Evolutionary conservation across 2,113 vertebrate genomes (phyloP), one percentile per base, ranked within the genome.

Genomic region (Cygnus buccinator): DNA sequence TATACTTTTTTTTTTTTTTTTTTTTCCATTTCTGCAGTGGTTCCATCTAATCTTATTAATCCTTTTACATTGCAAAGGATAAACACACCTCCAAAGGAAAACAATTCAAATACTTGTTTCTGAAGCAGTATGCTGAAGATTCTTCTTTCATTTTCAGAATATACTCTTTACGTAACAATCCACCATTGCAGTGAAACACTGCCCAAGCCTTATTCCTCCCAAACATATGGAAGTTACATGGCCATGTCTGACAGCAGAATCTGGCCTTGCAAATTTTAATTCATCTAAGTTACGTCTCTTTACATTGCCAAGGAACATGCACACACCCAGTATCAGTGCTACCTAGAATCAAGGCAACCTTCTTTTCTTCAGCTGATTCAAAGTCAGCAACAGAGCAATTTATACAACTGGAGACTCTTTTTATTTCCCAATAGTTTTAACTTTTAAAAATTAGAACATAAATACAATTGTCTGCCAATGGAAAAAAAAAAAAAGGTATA

Each of bases 51-150:
- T 74, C 37, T 15, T 10, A 80, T 58, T 39, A 91, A 88, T 62
- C 28, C 28, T 76, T 52, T 68, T 63, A 57, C 44, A 55, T 79
- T 44, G 17, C 41, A 87, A 87, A 83, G 41, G 41, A 87, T 37
- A 95, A 91, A 89, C 28, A 62, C 9, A 66, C 50, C 41, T 74
- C 29, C 54, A 70, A 84, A 76, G 48, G 76, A 92, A 95, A 87
- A 79, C 1, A 73, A 88, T 58, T 80, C 31, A 87, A 88, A 83
- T 41, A 41, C 19, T 93, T 72, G 20, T 62, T 83, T 70, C 87
- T 70, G 62, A 83, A 89, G 85, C 19, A 84, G 22, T 59, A 48
- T 74, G 46, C 61, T 57, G 62, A 72, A 75, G 50, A 67, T 12
- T n/a, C 31, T 50, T 59, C 46, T 81, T 84, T 57, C 61, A 41